Base-by-base conservation (phyloP, 1,140 invertebrate genomes). In the Nylanderia fulva region DNA sequence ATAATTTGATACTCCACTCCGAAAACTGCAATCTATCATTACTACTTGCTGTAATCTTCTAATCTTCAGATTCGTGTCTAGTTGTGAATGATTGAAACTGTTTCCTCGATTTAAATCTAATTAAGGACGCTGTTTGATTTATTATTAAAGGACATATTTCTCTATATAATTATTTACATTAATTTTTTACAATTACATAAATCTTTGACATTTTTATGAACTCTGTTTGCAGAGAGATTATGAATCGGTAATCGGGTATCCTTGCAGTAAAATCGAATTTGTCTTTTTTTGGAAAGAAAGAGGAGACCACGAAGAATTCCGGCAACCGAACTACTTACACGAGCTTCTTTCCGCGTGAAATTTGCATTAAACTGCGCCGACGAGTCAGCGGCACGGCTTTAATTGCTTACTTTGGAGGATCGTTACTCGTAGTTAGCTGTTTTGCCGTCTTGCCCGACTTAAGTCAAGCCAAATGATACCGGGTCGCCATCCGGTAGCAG, bases 311-410 rank as follows among this genome's bases (percentile, higher is more conserved):
- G 63, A 85, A 85, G 79, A 88, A 69, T 87, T 68, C 64, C 86
- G 63, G 13, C 52, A 39, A 29, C 27, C 33, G 54, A 52, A 63
- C 45, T 86, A 83, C 83, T 89, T 72, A 69, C 45, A 21, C 84
- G 61, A 75, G 76, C 71, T 86, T 85, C 76, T 88, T 89, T 89
- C 29, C 79, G 76, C 76, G 54, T 75, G 42, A 33, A 82, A 89
- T 88, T 88, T 86, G 71, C 86, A 52, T 66, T 52, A 68, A 79
- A 66, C 61, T 68, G 42, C 72, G 56, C 4, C 79, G 79, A 39
- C 63, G 56, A 74, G 80, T 84, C 56, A 61, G 56, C 58, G 56
- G 42, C 58, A 13, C 66, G 39, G 24, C 77, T 52, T 82, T 82
- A 84, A 84, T 84, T 84, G 71, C 71, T 84, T 84, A 84, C 80